phyloP scores from a whole-genome alignment of 2,888 invertebrate species.

The Gymnoscelis rufifasciata region DNA sequence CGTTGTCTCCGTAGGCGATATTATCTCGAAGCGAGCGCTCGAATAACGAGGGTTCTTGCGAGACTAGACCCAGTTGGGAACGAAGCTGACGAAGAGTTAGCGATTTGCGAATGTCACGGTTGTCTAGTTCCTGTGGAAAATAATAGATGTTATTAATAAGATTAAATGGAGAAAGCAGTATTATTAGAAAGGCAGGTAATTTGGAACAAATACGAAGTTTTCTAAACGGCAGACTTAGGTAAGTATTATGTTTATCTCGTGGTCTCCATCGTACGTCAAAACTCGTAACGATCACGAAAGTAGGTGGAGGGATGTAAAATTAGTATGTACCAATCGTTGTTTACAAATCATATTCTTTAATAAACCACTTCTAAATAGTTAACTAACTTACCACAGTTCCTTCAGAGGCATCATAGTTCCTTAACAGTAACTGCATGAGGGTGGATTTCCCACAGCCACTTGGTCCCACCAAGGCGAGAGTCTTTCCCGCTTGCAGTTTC shows the following conservation, averaged over 20 bases:
- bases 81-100: constrained; percentile 83
- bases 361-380: too few species aligned
- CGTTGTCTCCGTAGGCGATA: constrained; percentile 90
- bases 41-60: constrained; percentile 92
- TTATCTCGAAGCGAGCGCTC: constrained; percentile 89
- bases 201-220: too few species aligned
- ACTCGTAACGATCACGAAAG: too few species aligned
- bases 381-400: constrained; percentile 68
- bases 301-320: too few species aligned
- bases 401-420: constrained; percentile 85
- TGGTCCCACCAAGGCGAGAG: constrained; percentile 85
- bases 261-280: too few species aligned
- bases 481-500: constrained; percentile 81
- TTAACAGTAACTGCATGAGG: constrained; percentile 85
- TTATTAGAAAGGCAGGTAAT: too few species aligned
- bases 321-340: too few species aligned
- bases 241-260: too few species aligned
- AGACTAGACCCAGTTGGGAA: constrained; percentile 86
- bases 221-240: too few species aligned
- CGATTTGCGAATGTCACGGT: constrained; percentile 73
- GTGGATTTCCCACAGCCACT: constrained; percentile 91
- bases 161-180: too few species aligned
- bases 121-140: constrained; percentile 65
- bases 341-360: too few species aligned
- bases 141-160: background rate